Conservation (phyloP, 1,140 invertebrate species). For the Anthonomus grandis region DNA sequence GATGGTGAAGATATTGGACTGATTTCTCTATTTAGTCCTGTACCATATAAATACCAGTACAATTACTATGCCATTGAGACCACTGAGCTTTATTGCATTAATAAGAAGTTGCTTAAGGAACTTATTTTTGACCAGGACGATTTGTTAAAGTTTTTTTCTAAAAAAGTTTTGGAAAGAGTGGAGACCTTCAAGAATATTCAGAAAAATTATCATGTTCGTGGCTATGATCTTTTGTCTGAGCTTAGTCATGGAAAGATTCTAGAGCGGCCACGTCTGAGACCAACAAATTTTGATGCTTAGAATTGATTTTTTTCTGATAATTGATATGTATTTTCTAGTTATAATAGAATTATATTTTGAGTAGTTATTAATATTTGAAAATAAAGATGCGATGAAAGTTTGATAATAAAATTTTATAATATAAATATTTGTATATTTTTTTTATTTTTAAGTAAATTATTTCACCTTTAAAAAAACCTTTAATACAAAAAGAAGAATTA, state of each 20-base stretch:
- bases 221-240: slow-evolving; percentile 4
- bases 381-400: too few species aligned
- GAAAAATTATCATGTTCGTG: not conserved
- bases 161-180: not conserved
- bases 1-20: slow-evolving; percentile 24
- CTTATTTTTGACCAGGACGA: slow-evolving; percentile 6
- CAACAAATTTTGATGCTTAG: slow-evolving; percentile 4
- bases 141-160: not conserved
- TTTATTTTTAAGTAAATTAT: too few species aligned
- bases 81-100: slow-evolving; percentile 14
- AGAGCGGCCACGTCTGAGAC: slow-evolving; percentile 2
- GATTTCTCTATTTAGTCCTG: not conserved
- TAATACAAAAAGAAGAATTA: too few species aligned
- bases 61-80: slow-evolving; percentile 15
- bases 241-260: not conserved
- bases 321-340: too few species aligned
- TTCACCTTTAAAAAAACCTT: too few species aligned
- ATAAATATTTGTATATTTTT: too few species aligned
- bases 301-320: too few species aligned
- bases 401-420: too few species aligned
- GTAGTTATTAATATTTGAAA: too few species aligned
- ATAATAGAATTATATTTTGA: too few species aligned
- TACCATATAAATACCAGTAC: not conserved
- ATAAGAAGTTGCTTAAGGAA: not conserved
- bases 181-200: not conserved